Percentiles rank a stretch among this genome's conserved stretches.
phyloP scores from a whole-genome alignment of 53 echinoderm and acorn worm species.

The Echinarachnius parma region DNA sequence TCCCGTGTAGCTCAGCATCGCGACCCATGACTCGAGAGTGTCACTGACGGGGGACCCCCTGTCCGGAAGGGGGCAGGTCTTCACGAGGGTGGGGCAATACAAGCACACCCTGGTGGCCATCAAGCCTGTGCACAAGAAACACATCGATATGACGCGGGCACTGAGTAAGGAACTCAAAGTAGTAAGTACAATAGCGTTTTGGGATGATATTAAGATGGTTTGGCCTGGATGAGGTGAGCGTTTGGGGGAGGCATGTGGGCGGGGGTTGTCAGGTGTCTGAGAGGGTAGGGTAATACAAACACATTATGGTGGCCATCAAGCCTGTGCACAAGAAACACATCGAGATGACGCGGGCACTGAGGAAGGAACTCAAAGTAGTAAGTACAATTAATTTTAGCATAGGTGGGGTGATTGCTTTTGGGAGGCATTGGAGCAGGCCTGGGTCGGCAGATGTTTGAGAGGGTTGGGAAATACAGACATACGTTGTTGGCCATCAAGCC shows the following conservation, averaged over 20 bases:
- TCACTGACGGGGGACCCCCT: conserved; percentile 50
- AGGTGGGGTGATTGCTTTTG: too few relatives aligned
- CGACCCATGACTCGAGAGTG: conserved; percentile 58
- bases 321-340: conserved; percentile 72
- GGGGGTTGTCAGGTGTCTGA: conserved; percentile 72
- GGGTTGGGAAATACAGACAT: conserved; percentile 69
- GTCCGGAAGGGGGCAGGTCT: conserved; percentile 62
- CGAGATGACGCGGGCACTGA: conserved; percentile 71
- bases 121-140: conserved; percentile 74
- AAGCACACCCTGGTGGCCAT: conserved; percentile 73
- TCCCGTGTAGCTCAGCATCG: conserved; percentile 76
- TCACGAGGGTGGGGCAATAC: conserved; percentile 71
- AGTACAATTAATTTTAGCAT: too few relatives aligned
- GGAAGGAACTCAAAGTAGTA: conserved; percentile 89
- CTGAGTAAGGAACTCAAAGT: conserved; percentile 87
- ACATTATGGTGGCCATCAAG: conserved; percentile 74
- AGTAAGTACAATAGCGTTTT: conserved; percentile 57
- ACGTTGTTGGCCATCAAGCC: conserved; percentile 76
- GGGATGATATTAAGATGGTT: too few relatives aligned
- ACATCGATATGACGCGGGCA: conserved; percentile 71
- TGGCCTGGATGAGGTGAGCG: too few relatives aligned
- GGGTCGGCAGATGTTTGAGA: conserved; percentile 69
- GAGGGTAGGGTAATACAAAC: conserved; percentile 68
- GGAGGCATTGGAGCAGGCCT: too few relatives aligned
- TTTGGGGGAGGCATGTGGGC: too few relatives aligned